Conservation (phyloP, 2,888 invertebrate species). For the Germaria angustata region DNA sequence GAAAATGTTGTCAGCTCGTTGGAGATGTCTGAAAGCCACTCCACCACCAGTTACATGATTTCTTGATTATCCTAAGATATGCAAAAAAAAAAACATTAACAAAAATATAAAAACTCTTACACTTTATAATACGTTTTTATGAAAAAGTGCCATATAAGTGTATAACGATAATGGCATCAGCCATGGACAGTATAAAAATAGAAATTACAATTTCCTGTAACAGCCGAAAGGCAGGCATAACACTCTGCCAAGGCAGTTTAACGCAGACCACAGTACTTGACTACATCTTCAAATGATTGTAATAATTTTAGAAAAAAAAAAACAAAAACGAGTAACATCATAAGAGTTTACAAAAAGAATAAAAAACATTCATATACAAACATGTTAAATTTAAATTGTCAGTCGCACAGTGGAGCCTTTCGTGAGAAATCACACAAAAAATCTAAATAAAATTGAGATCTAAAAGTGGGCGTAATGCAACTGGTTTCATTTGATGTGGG, state of each 20-base stretch:
- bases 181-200: conserved; percentile 15
- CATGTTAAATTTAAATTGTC: conserved; percentile 10
- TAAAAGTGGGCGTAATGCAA: too few relatives aligned
- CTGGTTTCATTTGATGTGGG: too few relatives aligned
- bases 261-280: conserved; percentile 11
- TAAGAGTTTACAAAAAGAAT: neutral
- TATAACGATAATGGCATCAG: neutral
- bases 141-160: neutral
- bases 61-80: conserved; percentile 40
- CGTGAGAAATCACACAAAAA: too few relatives aligned
- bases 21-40: neutral
- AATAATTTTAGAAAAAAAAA: neutral
- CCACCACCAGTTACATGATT: conserved; percentile 39
- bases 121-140: neutral
- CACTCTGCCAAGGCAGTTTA: neutral
- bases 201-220: conserved; percentile 53
- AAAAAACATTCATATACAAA: neutral
- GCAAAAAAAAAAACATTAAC: neutral
- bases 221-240: conserved; percentile 35
- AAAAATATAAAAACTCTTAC: neutral
- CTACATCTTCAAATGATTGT: conserved; percentile 46
- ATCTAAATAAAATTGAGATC: too few relatives aligned
- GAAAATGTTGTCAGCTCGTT: too few relatives aligned
- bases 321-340: neutral
- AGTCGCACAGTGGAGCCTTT: neutral